Conservation (phyloP, 2,888 invertebrate species). For the Troides oblongomaculatus region DNA sequence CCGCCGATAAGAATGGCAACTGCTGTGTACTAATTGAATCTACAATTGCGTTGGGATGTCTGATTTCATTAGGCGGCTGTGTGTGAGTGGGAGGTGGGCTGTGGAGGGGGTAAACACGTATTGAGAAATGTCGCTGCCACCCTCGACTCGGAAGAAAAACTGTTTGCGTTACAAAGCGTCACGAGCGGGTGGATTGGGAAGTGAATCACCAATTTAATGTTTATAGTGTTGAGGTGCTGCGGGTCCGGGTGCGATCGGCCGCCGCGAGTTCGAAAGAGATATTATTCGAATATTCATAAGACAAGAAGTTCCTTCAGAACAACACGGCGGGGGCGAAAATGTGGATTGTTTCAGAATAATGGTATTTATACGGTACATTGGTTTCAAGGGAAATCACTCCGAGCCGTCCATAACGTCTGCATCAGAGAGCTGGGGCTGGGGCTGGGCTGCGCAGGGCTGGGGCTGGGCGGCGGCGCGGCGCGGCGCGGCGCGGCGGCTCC, state of each 20-base stretch:
- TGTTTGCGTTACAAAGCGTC: constrained; percentile 30
- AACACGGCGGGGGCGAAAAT: constrained; percentile 58
- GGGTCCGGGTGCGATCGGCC: too few species aligned
- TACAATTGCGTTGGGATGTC: constrained; percentile 76
- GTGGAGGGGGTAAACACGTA: constrained; percentile 42
- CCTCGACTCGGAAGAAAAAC: constrained; percentile 34
- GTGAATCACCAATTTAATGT: not conserved
- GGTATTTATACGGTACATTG: constrained; percentile 79
- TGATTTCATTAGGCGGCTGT: constrained; percentile 72
- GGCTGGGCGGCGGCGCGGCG: constrained; percentile 36
- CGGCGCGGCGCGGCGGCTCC: constrained; percentile 19
- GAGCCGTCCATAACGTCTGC: constrained; percentile 69
- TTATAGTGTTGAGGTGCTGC: too few species aligned
- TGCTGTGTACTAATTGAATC: constrained; percentile 79
- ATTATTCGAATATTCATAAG: constrained; percentile 52
- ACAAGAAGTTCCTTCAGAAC: constrained; percentile 57
- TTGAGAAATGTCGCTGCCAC: constrained; percentile 38
- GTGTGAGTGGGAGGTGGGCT: constrained; percentile 48
- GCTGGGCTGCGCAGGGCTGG: constrained; percentile 22
- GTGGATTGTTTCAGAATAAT: constrained; percentile 77
- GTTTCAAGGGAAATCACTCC: constrained; percentile 79
- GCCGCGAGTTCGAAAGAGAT: not conserved
- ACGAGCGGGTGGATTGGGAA: constrained; percentile 15
- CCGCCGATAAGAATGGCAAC: constrained; percentile 78
- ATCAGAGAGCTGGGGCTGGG: constrained; percentile 40